phyloP scores from a whole-genome alignment of 1,140 invertebrate genomes.

The Halesus radiatus region DNA sequence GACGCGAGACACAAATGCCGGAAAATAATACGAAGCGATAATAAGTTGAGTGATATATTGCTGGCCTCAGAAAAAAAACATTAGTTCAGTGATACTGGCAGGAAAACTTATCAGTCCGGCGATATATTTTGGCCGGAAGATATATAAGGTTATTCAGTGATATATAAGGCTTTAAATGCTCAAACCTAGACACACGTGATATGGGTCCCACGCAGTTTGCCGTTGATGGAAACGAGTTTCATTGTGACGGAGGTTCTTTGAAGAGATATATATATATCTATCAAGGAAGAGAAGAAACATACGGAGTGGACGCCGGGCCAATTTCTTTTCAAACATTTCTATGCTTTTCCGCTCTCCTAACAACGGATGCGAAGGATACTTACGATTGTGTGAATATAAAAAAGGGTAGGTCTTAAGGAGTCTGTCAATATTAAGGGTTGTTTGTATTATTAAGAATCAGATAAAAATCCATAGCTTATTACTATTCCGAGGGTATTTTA shows the following conservation, averaged over 20 bases:
- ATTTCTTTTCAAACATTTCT: neutral
- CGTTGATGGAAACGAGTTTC: neutral
- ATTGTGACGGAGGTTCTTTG: neutral
- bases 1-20: too few species aligned
- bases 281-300: constrained; percentile 10
- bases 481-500: too few species aligned
- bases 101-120: too few species aligned
- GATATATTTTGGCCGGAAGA: too few species aligned
- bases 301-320: neutral
- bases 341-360: neutral
- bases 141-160: too few species aligned
- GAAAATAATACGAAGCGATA: too few species aligned
- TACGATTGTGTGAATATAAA: neutral
- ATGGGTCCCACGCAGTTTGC: constrained; percentile 25
- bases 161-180: neutral
- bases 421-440: neutral
- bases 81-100: too few species aligned
- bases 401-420: neutral
- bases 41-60: too few species aligned
- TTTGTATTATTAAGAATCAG: neutral
- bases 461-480: neutral
- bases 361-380: neutral
- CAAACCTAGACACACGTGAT: constrained; percentile 4
- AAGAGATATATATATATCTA: constrained; percentile 35
- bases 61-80: too few species aligned